phyloP scores from a whole-genome alignment of 1,140 invertebrate species.

The Bombus turneri region DNA sequence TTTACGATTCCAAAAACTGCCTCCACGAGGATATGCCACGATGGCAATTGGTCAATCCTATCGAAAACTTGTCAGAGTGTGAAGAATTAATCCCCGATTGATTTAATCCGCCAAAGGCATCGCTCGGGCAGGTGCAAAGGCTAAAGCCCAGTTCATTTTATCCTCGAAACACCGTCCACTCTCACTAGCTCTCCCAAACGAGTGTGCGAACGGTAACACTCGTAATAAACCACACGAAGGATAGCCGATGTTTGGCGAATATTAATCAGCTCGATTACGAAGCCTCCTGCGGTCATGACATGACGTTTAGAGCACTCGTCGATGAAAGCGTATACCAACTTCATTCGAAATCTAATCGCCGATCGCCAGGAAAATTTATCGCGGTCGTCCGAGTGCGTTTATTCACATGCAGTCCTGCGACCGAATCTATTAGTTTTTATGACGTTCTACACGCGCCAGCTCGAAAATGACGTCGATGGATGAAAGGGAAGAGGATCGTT shows the following conservation, averaged over 20 bases:
- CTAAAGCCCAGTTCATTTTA: background rate
- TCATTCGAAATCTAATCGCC: slow-evolving; percentile 57
- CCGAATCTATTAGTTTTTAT: slow-evolving; percentile 52
- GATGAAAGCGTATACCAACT: slow-evolving; percentile 50
- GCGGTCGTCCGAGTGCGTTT: slow-evolving; percentile 18
- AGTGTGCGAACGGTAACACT: background rate
- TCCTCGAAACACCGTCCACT: background rate
- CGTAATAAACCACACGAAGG: background rate
- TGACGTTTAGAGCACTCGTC: slow-evolving; percentile 56
- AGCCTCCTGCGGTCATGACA: slow-evolving; percentile 57
- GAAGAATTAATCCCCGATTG: too few species aligned
- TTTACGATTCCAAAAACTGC: too few species aligned
- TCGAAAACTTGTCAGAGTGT: too few species aligned
- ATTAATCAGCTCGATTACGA: slow-evolving; percentile 57
- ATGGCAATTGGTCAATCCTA: too few species aligned
- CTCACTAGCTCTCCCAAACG: background rate
- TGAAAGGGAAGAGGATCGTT: background rate
- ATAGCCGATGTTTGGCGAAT: background rate
- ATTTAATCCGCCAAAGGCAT: too few species aligned
- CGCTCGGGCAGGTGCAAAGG: too few species aligned
- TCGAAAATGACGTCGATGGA: background rate
- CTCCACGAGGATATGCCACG: too few species aligned
- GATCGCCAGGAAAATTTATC: slow-evolving; percentile 56
- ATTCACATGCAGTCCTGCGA: slow-evolving; percentile 9
- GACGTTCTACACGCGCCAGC: slow-evolving; percentile 11